A percentile compares a stretch with the other conserved stretches of the same genome.
Evolutionary conservation across 1,140 invertebrate species (phyloP).

Genomic region (Branchinecta lynchi): DNA sequence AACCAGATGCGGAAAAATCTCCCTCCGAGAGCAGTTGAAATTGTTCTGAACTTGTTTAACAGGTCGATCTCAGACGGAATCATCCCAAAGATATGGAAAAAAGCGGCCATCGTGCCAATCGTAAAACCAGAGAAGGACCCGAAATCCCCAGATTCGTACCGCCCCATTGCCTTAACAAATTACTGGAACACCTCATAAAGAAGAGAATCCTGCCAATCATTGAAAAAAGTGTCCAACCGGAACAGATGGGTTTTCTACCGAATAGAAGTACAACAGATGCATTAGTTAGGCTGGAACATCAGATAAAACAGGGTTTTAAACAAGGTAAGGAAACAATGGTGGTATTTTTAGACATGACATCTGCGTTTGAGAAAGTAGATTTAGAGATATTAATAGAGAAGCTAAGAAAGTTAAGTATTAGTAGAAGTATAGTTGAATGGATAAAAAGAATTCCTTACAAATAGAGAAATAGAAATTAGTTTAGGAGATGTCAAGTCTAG

Average conservation of each 20-base stretch:
- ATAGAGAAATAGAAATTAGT: conserved; percentile 3
- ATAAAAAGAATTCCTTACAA: not conserved
- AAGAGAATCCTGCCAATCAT: not conserved
- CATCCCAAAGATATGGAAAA: not conserved
- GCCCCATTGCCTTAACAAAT: not conserved
- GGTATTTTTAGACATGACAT: too few species aligned
- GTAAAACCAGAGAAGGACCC: not conserved
- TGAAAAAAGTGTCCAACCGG: not conserved
- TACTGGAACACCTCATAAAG: not conserved
- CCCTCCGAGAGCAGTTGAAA: not conserved
- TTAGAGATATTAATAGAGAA: not conserved
- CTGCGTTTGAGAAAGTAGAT: not conserved
- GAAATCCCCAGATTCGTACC: not conserved
- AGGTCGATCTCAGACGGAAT: not conserved
- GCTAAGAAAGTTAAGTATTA: not conserved
- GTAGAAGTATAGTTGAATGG: not conserved
- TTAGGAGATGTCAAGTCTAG: not conserved
- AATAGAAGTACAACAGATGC: not conserved
- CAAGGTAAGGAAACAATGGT: too few species aligned
- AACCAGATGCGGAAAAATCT: not conserved
- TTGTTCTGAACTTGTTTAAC: not conserved
- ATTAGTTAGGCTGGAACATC: not conserved
- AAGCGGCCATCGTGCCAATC: not conserved
- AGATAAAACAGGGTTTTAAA: not conserved
- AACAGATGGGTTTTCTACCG: not conserved